phyloP scores from a whole-genome alignment of 2,113 vertebrate species.

The Sander lucioperca region DNA sequence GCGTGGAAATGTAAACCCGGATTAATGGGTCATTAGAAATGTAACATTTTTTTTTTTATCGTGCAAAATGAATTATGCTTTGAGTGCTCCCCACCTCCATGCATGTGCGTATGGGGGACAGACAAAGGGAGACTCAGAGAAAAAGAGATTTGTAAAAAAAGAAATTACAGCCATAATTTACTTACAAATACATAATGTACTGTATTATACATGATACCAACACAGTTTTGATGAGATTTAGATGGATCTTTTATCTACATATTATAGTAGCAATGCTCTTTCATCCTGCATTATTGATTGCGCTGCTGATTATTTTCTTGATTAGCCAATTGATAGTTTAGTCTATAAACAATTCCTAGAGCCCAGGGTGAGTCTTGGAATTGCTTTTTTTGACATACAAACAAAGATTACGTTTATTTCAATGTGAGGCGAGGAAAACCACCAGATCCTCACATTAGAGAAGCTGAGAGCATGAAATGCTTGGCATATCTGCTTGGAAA shows the following conservation, averaged over 20 bases:
- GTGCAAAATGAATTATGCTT: constrained; percentile 42
- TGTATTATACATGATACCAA: too few species aligned
- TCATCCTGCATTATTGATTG: not conserved
- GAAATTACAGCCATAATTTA: not conserved
- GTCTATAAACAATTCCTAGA: too few species aligned
- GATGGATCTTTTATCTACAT: not conserved
- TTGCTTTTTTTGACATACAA: too few species aligned
- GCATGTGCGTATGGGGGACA: not conserved
- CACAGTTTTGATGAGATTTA: not conserved
- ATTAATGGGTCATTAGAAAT: constrained; percentile 69
- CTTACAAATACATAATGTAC: not conserved
- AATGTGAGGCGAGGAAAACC: too few species aligned
- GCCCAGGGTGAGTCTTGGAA: too few species aligned
- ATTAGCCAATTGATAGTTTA: too few species aligned
- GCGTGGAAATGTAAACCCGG: constrained; percentile 65
- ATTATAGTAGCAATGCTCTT: not conserved
- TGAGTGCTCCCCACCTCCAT: not conserved
- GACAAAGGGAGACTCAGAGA: not conserved
- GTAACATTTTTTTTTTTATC: constrained; percentile 30
- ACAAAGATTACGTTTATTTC: too few species aligned
- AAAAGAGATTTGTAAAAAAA: not conserved
- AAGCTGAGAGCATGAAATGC: too few species aligned
- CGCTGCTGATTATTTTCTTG: too few species aligned
- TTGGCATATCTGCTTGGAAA: too few species aligned
- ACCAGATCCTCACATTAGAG: too few species aligned